These are phyloP conservation scores for Saguinus imperator DNA, from an alignment of 2,113 vertebrate species.

Conservation along the genomic window DNA sequence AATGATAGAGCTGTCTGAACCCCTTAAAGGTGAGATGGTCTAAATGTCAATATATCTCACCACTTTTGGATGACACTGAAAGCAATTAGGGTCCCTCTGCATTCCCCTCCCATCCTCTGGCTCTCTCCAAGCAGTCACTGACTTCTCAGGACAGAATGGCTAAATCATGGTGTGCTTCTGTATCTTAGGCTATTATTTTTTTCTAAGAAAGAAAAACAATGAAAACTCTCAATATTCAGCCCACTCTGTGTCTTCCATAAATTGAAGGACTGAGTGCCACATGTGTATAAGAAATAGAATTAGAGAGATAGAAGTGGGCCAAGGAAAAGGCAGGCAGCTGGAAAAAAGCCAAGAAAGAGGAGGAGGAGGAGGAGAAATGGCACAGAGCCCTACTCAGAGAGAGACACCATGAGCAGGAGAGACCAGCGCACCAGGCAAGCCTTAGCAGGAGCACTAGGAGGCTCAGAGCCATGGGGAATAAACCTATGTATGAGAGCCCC, in stretches of 20 bases:
- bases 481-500: neutral
- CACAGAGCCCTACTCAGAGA: neutral
- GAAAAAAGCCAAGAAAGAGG: neutral
- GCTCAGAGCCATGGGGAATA: neutral
- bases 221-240: neutral
- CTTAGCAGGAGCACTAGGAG: neutral
- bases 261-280: neutral
- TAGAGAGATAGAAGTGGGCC: neutral
- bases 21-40: neutral
- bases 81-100: neutral
- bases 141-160: neutral
- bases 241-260: neutral
- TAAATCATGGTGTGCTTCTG: neutral
- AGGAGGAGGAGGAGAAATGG: neutral
- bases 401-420: neutral
- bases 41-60: neutral
- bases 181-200: neutral
- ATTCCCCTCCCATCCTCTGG: neutral
- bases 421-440: neutral
- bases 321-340: neutral
- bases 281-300: neutral
- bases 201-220: slow-evolving; percentile 15
- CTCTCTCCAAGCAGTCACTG: neutral
- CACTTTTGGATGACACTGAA: neutral
- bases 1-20: neutral